These are phyloP conservation scores for Rhingia rostrata DNA, from an alignment of 2,888 invertebrate species.

Conservation along the genomic window DNA sequence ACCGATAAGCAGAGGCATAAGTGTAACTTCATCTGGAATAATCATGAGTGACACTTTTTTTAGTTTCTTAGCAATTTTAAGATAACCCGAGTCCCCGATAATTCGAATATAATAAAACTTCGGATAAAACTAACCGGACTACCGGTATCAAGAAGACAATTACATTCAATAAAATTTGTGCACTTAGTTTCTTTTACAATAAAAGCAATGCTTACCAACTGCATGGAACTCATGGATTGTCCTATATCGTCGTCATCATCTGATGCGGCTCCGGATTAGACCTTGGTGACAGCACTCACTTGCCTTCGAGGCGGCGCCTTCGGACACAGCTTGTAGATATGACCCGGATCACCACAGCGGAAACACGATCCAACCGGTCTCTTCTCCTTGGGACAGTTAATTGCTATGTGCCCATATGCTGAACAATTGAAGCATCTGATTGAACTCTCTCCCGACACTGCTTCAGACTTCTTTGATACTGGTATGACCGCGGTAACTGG, in stretches of 20 bases:
- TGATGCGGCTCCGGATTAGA: background rate
- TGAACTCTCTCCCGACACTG: too few species aligned
- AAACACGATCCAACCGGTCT: conserved; percentile 41
- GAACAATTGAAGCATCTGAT: too few species aligned
- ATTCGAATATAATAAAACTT: conserved; percentile 13
- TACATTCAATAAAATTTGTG: too few species aligned
- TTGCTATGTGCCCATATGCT: too few species aligned
- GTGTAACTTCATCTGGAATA: conserved; percentile 7
- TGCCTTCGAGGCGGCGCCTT: background rate
- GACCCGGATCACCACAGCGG: conserved; percentile 18
- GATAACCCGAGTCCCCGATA: conserved; percentile 22
- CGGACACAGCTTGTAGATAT: conserved; percentile 5
- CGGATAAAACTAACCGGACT: conserved; percentile 34
- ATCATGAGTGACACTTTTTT: conserved; percentile 7
- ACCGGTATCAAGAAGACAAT: conserved; percentile 26
- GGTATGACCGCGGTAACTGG: background rate
- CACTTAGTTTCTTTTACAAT: conserved; percentile 25
- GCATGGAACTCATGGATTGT: too few species aligned
- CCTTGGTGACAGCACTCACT: conserved; percentile 1
- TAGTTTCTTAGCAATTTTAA: background rate
- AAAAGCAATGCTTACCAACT: conserved; percentile 11
- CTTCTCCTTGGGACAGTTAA: conserved; percentile 27
- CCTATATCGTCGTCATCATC: too few species aligned
- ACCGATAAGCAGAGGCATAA: conserved; percentile 9
- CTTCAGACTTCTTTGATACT: background rate